A percentile compares a stretch with the other conserved stretches of the same genome.
Conservation (phyloP, 2,797 vertebrate species). For the Prionace glauca region DNA sequence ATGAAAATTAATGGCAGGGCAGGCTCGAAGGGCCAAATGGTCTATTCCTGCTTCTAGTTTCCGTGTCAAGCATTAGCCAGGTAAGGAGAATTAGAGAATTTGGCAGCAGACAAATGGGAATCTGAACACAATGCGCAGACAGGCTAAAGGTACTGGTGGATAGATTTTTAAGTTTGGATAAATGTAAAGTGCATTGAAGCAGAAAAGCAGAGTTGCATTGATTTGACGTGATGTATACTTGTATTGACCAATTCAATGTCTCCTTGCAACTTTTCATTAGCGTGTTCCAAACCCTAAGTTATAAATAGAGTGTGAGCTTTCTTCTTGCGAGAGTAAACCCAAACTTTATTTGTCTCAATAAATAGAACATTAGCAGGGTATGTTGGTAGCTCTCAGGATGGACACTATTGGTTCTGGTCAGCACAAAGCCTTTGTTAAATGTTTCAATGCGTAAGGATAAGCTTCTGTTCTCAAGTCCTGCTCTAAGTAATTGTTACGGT, state of each 20-base stretch:
- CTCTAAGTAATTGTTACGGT: no score
- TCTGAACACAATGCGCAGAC: background rate
- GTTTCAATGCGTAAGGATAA: background rate
- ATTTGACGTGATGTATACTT: background rate
- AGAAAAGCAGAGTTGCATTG: background rate
- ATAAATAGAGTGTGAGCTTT: background rate
- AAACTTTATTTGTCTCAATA: no score
- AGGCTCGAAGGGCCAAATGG: no score
- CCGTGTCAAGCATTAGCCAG: background rate
- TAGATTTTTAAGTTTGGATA: background rate
- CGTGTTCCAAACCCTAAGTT: background rate
- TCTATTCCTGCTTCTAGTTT: no score
- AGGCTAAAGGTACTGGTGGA: background rate
- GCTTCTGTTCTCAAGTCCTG: background rate
- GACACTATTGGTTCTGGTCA: no score
- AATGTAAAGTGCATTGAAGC: background rate
- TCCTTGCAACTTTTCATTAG: background rate
- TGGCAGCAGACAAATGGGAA: background rate
- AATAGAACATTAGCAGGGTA: no score
- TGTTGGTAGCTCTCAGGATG: no score
- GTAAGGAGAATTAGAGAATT: background rate
- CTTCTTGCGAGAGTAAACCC: background rate
- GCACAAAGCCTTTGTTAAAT: background rate
- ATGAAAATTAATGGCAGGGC: no score
- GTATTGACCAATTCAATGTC: background rate